Base-by-base conservation (phyloP, 2,113 vertebrate genomes). In the Ictidomys tridecemlineatus region DNA sequence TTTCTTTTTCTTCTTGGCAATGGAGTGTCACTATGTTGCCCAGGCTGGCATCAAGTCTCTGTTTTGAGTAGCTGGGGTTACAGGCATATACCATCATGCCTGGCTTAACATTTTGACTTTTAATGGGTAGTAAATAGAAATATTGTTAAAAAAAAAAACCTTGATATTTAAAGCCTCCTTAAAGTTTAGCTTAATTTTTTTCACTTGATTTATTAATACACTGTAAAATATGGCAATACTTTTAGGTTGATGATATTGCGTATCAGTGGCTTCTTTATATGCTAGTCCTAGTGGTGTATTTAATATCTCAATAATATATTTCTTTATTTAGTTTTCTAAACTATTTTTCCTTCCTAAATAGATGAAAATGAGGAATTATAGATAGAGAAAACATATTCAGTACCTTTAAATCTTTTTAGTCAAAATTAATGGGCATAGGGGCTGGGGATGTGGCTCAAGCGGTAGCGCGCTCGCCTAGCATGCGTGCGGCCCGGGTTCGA, bases 341-440 rank as follows among this genome's bases (percentile, higher is more conserved):
- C 13, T 89, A 48, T 26, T 61, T 56, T 82, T 28, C 61, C 32
- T 39, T 90, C 30, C 85, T 56, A 96, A 84, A 51, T 7, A 78
- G 28, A 65, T 63, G 61, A 93, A 74, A 91, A 65, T 51, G 24
- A 78, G 22, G 39, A 53, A 67, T 69, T 77, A 91, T 3, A 90
- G 17, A 91, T 3, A 90, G 17, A 56, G 17, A 32, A 73, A 89
- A 90, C 42, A 61, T 56, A 85, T 28, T 93, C 30, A 76, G n/a
- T 56, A 61, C 1, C 26, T 82, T 86, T 26, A 95, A 91, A 67
- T 78, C 32, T 20, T 90, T 90, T 89, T 61, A 86, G 39, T 85
- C 26, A 92, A 87, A 95, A 89, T 89, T 89, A 96, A 90, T 61
- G 34, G 24, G 32, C 69, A 76, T 83, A 79, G n/a, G n/a, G n/a